These are phyloP conservation scores for Cyanistes caeruleus DNA, from an alignment of 2,113 vertebrate species.

Conservation along the genomic window DNA sequence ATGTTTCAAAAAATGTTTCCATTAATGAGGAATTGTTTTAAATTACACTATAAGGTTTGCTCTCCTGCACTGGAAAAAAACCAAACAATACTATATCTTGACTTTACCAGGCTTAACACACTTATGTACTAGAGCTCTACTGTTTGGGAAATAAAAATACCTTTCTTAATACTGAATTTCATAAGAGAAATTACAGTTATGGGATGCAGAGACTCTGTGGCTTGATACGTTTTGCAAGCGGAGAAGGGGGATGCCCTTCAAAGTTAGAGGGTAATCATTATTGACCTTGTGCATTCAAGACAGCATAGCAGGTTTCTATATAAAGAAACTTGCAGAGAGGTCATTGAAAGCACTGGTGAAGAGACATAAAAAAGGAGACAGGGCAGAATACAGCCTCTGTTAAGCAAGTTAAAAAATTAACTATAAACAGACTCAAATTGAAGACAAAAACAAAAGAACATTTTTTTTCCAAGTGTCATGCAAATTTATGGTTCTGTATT, in stretches of 20 bases:
- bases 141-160: background rate
- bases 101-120: background rate
- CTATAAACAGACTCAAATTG: background rate
- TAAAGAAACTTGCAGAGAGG: slow-evolving; percentile 65
- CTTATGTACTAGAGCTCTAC: background rate
- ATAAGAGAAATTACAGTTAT: background rate
- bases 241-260: slow-evolving; percentile 68
- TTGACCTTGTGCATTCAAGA: slow-evolving; percentile 73
- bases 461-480: slow-evolving; percentile 2
- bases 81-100: background rate
- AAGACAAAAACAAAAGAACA: slow-evolving; percentile 4
- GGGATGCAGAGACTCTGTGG: slow-evolving; percentile 24
- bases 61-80: background rate
- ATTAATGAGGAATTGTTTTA: background rate
- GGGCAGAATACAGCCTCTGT: background rate
- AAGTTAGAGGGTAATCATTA: slow-evolving; percentile 74
- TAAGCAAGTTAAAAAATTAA: slow-evolving; percentile 51
- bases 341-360: slow-evolving; percentile 58
- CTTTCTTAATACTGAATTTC: background rate
- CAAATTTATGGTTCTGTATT: slow-evolving; percentile 32
- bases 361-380: slow-evolving; percentile 38
- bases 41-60: background rate
- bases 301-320: slow-evolving; percentile 69
- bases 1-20: background rate
- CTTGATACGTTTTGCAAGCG: background rate